A percentile compares a stretch with the other conserved stretches of the same genome.
Evolutionary conservation across 2,888 invertebrate genomes (phyloP).

Genomic region (Sphaerophoria rueppellii): DNA sequence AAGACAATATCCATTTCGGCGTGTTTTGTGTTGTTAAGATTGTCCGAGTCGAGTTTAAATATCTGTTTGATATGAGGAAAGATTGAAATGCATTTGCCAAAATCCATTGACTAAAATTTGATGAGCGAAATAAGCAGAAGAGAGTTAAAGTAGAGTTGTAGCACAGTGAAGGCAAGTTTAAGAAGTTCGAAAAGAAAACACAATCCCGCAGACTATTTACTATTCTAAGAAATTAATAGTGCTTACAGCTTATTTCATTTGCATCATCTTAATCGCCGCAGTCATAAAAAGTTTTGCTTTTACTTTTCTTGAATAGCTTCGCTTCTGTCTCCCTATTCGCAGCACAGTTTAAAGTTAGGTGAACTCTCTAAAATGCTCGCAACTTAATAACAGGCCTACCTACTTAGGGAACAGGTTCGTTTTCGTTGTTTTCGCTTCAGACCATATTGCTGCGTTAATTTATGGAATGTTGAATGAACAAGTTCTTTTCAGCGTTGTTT

Average conservation of each 20-base stretch:
- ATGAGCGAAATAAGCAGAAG: background rate
- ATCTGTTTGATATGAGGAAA: slow-evolving; percentile 78
- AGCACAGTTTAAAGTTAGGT: background rate
- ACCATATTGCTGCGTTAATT: background rate
- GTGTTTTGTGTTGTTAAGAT: slow-evolving; percentile 90
- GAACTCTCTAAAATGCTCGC: background rate
- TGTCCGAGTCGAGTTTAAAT: slow-evolving; percentile 86
- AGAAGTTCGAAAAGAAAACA: too few species aligned
- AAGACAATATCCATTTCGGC: slow-evolving; percentile 89
- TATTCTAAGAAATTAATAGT: background rate
- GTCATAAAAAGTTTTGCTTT: background rate
- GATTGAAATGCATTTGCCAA: too few species aligned
- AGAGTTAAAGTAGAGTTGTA: too few species aligned
- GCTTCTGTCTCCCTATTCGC: background rate
- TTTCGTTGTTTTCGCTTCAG: background rate
- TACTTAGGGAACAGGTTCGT: slow-evolving; percentile 83
- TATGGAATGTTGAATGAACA: too few species aligned
- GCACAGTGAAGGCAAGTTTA: too few species aligned
- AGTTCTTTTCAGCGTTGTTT: too few species aligned
- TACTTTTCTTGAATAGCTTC: background rate
- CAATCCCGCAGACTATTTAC: too few species aligned
- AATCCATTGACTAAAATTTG: too few species aligned
- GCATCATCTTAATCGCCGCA: background rate
- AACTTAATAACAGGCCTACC: slow-evolving; percentile 84
- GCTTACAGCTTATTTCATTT: background rate